Evolutionary conservation across 2,888 invertebrate species (phyloP), one percentile per base, ranked within the genome.

Genomic region (Cyaniris semiargus): DNA sequence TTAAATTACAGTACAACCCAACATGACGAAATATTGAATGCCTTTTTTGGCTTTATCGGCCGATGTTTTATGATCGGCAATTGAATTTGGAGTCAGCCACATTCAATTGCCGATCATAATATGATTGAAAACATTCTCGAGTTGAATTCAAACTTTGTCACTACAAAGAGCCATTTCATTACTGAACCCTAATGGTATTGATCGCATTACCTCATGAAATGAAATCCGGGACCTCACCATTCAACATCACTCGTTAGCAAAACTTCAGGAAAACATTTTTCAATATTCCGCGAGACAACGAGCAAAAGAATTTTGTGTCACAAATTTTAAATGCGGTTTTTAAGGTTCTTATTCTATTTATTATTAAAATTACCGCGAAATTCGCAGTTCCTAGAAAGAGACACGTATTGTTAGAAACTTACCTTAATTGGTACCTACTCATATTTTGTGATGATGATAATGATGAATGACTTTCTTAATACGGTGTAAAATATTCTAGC

Each of bases 181-280:
- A 87, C 86, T 83, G 84, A 85, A 83, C 84, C 85, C 84, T 87
- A 87, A 88, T 87, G 87, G 86, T 89, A 89, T 90, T 86, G 90
- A 89, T 90, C 88, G 87, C 81, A 84, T 86, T 87, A 84, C 85
- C 82, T 84, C 84, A 82, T 79, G 79, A 81, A 79, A 82, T 79
- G 80, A 81, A 82, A 81, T 78, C 77, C 78, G 77, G 77, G 79
- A 81, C 80, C 77, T 78, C 81, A 79, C 81, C 81, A 80, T 82
- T 81, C 80, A 80, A 80, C 80, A 78, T 80, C 76, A 76, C 79
- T 81, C 81, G 81, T 83, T 82, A 82, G 81, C 79, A 76, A 76
- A 77, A 77, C 78, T 79, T 74, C 48, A 34, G 71, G 38, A 70
- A 78, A 71, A 38, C 71, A 71, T 71, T 38, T 71, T 38, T 71